Percentiles rank a stretch among this genome's conserved stretches.
Evolutionary conservation across 2,888 invertebrate genomes (phyloP).

Genomic region (Drosophila lacicola): DNA sequence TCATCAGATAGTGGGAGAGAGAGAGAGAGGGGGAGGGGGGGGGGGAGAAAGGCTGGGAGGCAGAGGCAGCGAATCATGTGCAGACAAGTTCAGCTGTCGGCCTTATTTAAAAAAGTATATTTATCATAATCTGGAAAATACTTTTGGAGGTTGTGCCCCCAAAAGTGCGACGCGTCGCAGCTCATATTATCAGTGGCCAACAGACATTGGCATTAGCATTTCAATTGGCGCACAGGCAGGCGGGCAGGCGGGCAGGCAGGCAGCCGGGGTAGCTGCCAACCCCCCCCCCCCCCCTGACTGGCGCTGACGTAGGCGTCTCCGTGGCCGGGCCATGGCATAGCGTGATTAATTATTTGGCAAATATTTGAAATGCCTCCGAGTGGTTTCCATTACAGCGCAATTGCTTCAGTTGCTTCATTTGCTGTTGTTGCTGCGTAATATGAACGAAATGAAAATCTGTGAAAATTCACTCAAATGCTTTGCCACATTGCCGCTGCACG

Average conservation of each 20-base stretch:
- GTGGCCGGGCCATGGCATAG: conserved; percentile 51
- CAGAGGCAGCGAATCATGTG: conserved; percentile 18
- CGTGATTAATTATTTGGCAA: conserved; percentile 78
- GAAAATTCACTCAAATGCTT: conserved; percentile 36
- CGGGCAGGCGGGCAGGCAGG: neutral
- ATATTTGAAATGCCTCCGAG: conserved; percentile 64
- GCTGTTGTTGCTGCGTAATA: conserved; percentile 1
- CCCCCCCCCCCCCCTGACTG: neutral
- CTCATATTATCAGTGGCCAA: conserved; percentile 57
- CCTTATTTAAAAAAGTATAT: conserved; percentile 62
- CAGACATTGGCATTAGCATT: conserved; percentile 32
- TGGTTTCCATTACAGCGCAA: conserved; percentile 54
- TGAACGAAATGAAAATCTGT: conserved; percentile 19
- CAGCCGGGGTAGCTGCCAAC: neutral
- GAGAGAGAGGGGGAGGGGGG: neutral
- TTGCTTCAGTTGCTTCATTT: neutral
- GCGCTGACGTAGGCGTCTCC: conserved; percentile 42
- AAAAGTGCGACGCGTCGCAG: conserved; percentile 15
- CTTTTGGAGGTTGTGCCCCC: neutral
- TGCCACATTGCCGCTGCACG: conserved; percentile 8
- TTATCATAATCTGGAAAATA: conserved; percentile 55
- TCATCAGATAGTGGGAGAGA: neutral
- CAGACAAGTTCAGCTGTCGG: conserved; percentile 59
- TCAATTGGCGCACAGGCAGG: neutral
- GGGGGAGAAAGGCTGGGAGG: neutral